These are phyloP conservation scores for Numenius phaeopus DNA, from an alignment of 2,797 vertebrate genomes.

Conservation along the genomic window DNA sequence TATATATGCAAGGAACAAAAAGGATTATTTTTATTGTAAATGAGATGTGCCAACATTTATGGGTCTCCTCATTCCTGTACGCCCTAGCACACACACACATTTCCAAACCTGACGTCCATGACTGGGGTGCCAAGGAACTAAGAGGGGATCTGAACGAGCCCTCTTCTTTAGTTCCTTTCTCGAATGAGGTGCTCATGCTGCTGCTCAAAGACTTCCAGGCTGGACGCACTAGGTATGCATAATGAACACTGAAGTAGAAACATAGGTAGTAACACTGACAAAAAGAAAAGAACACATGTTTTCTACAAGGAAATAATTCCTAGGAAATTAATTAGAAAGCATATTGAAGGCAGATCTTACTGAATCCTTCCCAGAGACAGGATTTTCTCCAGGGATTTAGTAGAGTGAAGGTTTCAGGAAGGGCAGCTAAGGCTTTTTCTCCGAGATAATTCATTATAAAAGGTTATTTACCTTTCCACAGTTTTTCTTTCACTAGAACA, in stretches of 20 bases:
- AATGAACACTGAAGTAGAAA: background rate
- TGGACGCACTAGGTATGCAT: background rate
- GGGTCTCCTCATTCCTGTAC: background rate
- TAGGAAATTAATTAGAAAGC: background rate
- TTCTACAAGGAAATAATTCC: background rate
- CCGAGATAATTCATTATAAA: background rate
- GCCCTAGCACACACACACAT: fast-evolving
- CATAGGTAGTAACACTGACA: background rate
- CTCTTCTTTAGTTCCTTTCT: background rate
- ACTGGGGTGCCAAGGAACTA: background rate
- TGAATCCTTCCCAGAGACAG: background rate
- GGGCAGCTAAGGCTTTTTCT: background rate
- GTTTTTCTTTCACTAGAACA: background rate
- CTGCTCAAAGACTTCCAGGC: background rate
- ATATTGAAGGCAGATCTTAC: background rate
- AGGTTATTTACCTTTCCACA: background rate
- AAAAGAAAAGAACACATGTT: background rate
- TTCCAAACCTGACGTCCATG: background rate
- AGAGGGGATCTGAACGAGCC: background rate
- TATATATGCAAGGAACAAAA: background rate
- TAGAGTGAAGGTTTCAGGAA: background rate
- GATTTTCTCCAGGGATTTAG: background rate
- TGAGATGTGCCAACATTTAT: background rate
- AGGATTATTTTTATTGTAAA: background rate
- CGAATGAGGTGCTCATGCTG: background rate